Percentiles rank a stretch among this genome's conserved stretches.
These are phyloP conservation scores for Anarhynchus alexandrinus DNA, from an alignment of 2,113 vertebrate species.

Conservation along the genomic window DNA sequence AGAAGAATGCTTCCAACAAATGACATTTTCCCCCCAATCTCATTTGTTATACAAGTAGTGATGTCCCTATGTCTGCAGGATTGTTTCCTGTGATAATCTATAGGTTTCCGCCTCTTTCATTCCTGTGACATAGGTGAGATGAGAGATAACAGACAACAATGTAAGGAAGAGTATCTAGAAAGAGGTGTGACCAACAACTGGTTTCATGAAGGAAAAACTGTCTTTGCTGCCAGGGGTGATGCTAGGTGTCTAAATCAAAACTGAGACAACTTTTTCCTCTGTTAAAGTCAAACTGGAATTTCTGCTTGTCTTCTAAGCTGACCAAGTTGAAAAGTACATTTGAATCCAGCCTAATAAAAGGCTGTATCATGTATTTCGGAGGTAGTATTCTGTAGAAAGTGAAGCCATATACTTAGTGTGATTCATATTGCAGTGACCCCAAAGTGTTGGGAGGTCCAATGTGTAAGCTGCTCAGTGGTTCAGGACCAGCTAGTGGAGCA, in stretches of 20 bases:
- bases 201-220: not conserved
- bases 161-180: not conserved
- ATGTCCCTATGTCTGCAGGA: not conserved
- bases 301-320: not conserved
- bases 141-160: not conserved
- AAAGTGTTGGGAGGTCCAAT: fast-evolving
- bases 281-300: not conserved
- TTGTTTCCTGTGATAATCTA: not conserved
- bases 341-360: not conserved
- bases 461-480: not conserved
- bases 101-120: not conserved
- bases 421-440: not conserved
- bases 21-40: not conserved
- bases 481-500: fast-evolving
- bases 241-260: not conserved
- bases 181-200: not conserved
- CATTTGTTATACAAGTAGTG: not conserved
- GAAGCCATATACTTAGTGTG: not conserved
- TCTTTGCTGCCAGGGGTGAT: not conserved
- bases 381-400: not conserved
- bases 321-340: not conserved
- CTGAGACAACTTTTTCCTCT: not conserved
- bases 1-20: not conserved
- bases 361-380: not conserved
- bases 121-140: not conserved